Evolutionary conservation across 30 jellyfish, hydroid and myxozoan genomes (phyloP).

Genomic region (Phacellophora camtschatica): DNA sequence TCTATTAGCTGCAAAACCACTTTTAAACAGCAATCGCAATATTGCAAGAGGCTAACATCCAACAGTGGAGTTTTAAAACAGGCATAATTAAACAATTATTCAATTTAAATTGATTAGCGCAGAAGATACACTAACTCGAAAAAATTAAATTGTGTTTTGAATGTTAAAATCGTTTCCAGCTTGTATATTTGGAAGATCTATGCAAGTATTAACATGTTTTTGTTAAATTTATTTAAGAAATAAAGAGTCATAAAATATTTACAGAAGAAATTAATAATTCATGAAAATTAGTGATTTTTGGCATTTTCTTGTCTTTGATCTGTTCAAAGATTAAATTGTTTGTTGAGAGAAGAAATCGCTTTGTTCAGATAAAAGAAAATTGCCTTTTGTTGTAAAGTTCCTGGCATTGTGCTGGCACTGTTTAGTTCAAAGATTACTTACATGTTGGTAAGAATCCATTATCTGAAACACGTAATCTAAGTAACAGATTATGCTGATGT

Average conservation of each 20-base stretch:
- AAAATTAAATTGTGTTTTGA: too few species aligned
- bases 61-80: too few species aligned
- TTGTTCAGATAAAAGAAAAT: background rate
- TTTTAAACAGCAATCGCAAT: too few species aligned
- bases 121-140: too few species aligned
- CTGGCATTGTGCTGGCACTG: too few species aligned
- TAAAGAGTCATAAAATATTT: background rate
- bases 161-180: background rate
- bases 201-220: too few species aligned
- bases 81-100: too few species aligned
- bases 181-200: too few species aligned
- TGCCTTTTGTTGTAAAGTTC: background rate
- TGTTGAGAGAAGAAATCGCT: background rate
- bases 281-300: conserved; percentile 1
- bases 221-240: too few species aligned
- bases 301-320: background rate
- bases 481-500: background rate
- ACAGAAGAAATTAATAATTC: background rate
- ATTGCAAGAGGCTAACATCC: too few species aligned
- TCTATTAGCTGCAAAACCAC: too few species aligned
- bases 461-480: background rate
- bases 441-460: background rate
- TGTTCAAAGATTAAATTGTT: background rate
- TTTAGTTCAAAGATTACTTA: background rate
- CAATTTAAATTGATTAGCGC: too few species aligned